Evolutionary conservation across 2,113 vertebrate species (phyloP).

Genomic region (Lepus europaeus): DNA sequence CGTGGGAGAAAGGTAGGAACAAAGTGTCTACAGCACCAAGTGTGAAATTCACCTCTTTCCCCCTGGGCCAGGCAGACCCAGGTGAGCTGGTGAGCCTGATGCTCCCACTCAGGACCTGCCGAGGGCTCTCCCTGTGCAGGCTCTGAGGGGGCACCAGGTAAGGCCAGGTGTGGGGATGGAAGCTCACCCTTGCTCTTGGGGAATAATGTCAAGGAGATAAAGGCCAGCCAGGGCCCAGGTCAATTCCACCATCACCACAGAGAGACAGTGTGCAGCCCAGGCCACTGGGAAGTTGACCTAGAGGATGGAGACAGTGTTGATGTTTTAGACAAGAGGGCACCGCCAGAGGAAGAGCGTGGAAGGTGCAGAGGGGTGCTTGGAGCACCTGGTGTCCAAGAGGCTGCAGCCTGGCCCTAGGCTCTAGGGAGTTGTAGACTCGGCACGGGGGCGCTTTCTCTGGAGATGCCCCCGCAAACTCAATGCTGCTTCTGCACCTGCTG

Average conservation of each 20-base stretch:
- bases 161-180: accelerated
- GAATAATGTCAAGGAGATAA: no score
- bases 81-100: neutral
- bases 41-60: neutral
- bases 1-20: accelerated
- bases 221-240: no score
- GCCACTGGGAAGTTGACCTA: neutral
- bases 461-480: neutral
- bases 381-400: accelerated
- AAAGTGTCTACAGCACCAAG: neutral
- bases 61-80: neutral
- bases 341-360: neutral
- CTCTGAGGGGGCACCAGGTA: accelerated
- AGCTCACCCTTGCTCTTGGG: no score
- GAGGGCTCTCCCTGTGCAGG: accelerated
- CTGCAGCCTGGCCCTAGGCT: neutral
- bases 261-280: neutral
- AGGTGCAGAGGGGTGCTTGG: accelerated
- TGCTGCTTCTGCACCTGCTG: accelerated
- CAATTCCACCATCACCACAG: accelerated
- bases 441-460: neutral
- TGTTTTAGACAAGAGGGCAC: neutral
- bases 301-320: accelerated
- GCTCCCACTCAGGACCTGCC: accelerated
- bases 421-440: accelerated